Percentiles rank a stretch among this genome's conserved stretches.
Evolutionary conservation across 2,113 vertebrate genomes (phyloP).

Genomic region (Glaucomys volans): DNA sequence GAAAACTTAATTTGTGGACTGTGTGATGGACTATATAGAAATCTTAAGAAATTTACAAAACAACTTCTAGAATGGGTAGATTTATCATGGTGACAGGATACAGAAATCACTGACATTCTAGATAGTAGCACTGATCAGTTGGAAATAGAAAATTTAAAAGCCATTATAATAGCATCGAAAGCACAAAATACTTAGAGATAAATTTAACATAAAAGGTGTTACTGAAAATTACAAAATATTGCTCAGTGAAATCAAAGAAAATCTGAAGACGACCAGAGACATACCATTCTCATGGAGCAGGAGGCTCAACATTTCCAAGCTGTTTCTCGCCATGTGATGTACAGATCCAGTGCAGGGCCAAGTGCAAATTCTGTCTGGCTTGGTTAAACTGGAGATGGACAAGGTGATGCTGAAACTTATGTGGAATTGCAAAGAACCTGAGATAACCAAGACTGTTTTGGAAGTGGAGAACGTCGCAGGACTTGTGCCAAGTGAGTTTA

Average conservation of each 20-base stretch:
- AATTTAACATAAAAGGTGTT: neutral
- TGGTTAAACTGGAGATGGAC: neutral
- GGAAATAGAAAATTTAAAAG: neutral
- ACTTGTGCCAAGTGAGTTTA: accelerated
- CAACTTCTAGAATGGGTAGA: neutral
- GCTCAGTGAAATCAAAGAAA: neutral
- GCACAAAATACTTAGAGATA: neutral
- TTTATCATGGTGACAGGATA: neutral
- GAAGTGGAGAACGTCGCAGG: neutral
- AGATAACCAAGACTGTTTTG: neutral
- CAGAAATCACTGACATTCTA: neutral
- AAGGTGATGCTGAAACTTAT: neutral
- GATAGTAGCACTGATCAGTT: neutral
- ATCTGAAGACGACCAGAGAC: neutral
- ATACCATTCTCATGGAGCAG: neutral
- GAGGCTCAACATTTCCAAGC: neutral
- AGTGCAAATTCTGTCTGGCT: neutral
- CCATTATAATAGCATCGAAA: neutral
- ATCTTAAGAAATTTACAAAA: neutral
- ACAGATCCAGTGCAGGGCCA: neutral
- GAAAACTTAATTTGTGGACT: neutral
- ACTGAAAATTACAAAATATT: neutral
- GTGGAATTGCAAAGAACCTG: neutral
- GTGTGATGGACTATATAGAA: neutral
- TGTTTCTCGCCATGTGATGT: neutral